Evolutionary conservation across 2,113 vertebrate genomes (phyloP), one percentile per base, ranked within the genome.

Genomic region (Lontra canadensis): DNA sequence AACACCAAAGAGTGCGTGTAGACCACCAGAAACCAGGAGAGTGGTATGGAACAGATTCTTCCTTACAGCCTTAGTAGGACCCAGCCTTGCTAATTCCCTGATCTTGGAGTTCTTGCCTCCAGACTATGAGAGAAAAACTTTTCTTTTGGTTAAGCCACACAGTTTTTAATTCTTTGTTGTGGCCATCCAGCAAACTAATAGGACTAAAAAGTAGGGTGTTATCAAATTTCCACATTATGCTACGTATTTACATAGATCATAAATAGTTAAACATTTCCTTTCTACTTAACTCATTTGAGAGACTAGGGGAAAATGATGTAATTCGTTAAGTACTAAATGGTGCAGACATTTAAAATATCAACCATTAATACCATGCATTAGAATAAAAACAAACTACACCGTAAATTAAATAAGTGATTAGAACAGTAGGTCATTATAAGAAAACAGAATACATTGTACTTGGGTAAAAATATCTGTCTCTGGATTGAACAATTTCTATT

Each of bases 311-410:
- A 65, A 15, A 65, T 36, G n/a, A 31, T 63, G 1, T 79, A 47
- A 84, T 79, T 94, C 23, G 39, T 83, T 88, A 34, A n/a, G 8
- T 21, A 79, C n/a, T 79, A 78, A 78, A 49, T 63, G 65, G 15
- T 82, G 3, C 36, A 52, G 10, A 49, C 25, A 86, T 81, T 81
- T 94, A 61, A 93, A 94, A 55, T 76, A 63, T 29, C 20, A 71
- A 47, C 1, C 4, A 65, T 94, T 14, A 88, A 55, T 23, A n/a
- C 4, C 6, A 49, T 7, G 8, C 34, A n/a, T 86, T 80, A 69
- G 15, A 78, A 87, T 55, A n/a, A 87, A 96, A 87, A 63, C 49
- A 65, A 88, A 65, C 11, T 52, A 42, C 26, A 63, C 49, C 8
- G 59, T 67, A 61, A 87, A 47, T 31, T 55, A 71, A 90, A 52